These are phyloP conservation scores for Drosophila nr. perissopoda DNA, from an alignment of 2,888 invertebrate genomes.

Conservation along the genomic window DNA sequence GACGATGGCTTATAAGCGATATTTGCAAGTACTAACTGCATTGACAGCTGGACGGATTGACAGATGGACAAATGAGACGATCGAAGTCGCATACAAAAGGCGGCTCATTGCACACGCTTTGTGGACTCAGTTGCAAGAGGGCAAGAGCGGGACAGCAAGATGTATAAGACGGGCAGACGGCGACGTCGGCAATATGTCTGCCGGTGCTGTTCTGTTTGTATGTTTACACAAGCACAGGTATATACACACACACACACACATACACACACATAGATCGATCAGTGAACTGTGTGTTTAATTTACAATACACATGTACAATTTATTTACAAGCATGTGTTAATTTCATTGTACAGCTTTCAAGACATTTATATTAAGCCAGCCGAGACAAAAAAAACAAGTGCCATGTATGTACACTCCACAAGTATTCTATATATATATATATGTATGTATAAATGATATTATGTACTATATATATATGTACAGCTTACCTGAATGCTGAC, in stretches of 20 bases:
- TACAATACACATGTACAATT: constrained; percentile 66
- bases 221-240: constrained; percentile 44
- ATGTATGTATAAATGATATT: background rate
- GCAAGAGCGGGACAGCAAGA: background rate
- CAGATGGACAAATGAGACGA: constrained; percentile 53
- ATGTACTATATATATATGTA: background rate
- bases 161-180: background rate
- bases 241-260: background rate
- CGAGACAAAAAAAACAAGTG: constrained; percentile 41
- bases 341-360: constrained; percentile 63
- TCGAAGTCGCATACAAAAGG: constrained; percentile 64
- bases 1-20: constrained; percentile 42
- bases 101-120: constrained; percentile 63
- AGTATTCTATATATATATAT: background rate
- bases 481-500: constrained; percentile 29
- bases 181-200: constrained; percentile 64
- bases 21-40: constrained; percentile 62
- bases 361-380: constrained; percentile 52
- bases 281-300: constrained; percentile 68
- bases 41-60: constrained; percentile 60
- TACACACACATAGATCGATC: constrained; percentile 44
- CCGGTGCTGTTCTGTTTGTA: constrained; percentile 49
- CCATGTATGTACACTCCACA: background rate
- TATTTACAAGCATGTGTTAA: constrained; percentile 67
- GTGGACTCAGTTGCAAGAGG: constrained; percentile 70